Evolutionary conservation across 2,113 vertebrate genomes (phyloP), one percentile per base, ranked within the genome.

Genomic region (Mohoua ochrocephala): DNA sequence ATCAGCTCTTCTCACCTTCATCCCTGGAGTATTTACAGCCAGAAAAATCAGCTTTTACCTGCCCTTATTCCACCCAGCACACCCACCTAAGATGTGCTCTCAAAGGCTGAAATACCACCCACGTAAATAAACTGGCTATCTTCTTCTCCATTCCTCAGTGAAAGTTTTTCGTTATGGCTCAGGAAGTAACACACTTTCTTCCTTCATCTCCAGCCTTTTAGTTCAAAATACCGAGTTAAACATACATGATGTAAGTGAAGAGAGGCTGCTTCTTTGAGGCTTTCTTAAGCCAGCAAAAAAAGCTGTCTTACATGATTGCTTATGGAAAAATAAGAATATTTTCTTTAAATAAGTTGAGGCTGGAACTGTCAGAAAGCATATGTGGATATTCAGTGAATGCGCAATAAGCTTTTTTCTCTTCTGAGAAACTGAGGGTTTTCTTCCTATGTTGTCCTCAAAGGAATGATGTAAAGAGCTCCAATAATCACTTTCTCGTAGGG

Each of bases 1-100:
- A 92, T 92, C 85, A 92, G 59, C 47, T 89, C 39, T 84, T 84
- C 76, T 86, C 86, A 95, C 71, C 54, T 95, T 92, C 86, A 67
- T 35, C 42, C 50, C 33, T 47, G 26, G n/a, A 84, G 63, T 69
- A 80, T 50, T 92, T 88, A 52, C 50, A 81, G 75, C 12, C 47
- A 77, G 54, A 92, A 92, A 88, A 86, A 84, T 54, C 59, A 84
- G 71, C 21, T 56, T 74, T 92, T 78, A 89, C 47, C 86, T 86
- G 73, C 52, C 22, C 30, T 92, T 70, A 59, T 77, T 96, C 42
- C 54, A 88, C 41, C 11, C 69, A 87, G 49, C 37, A 73, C 3
- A 2, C 27, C 65, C 67, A 45, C 13, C 18, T 61, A 84, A 85
- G 33, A 75, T 56, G 26, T 44, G 37, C 15, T 70, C 68, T 77